Percentiles rank a stretch among this genome's conserved stretches.
Evolutionary conservation across 2,888 invertebrate genomes (phyloP).

Genomic region (Cactoblastis cactorum): DNA sequence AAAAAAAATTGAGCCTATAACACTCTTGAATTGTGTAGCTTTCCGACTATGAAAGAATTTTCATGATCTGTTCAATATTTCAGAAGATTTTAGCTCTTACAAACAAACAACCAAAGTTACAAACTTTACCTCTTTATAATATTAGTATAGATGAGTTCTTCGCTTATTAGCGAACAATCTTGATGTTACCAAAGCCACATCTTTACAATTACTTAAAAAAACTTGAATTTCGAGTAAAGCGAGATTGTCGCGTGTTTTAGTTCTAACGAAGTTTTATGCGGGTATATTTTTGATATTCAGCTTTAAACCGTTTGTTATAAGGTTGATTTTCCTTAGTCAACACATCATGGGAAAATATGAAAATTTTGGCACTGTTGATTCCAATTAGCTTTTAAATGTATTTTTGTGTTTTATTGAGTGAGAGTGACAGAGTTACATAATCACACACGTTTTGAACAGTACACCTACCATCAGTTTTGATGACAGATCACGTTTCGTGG

Average conservation of each 20-base stretch:
- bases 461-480: too few species aligned
- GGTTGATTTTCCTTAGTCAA: not conserved
- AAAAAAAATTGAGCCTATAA: too few species aligned
- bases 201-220: not conserved
- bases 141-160: too few species aligned
- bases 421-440: not conserved
- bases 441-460: too few species aligned
- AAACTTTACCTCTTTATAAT: too few species aligned
- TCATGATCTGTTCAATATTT: too few species aligned
- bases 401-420: not conserved
- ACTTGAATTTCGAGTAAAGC: too few species aligned
- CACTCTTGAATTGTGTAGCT: too few species aligned
- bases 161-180: not conserved
- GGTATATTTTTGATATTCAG: not conserved
- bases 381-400: not conserved
- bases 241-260: slow-evolving; percentile 5
- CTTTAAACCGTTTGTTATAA: not conserved
- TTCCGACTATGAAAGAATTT: too few species aligned
- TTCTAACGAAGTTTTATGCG: slow-evolving; percentile 2
- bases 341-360: not conserved
- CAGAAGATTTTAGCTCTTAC: too few species aligned
- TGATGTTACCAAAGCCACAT: not conserved
- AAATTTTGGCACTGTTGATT: slow-evolving; percentile 2
- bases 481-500: too few species aligned
- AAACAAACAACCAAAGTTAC: too few species aligned